Evolutionary conservation across 2,113 vertebrate species (phyloP), one percentile per base, ranked within the genome.

Genomic region (Hypanus sabinus): DNA sequence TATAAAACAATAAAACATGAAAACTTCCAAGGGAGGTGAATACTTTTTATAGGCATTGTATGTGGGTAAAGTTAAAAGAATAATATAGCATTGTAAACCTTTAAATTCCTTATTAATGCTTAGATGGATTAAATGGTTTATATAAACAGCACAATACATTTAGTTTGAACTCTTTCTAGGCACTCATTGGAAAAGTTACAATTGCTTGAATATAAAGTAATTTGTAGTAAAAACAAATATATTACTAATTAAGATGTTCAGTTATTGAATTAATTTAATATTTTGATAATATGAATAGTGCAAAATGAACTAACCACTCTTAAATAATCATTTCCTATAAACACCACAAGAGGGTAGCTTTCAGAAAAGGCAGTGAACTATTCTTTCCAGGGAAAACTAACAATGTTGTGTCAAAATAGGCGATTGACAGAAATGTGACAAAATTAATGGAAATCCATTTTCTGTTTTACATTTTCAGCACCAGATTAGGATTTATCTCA

Each of bases 341-440:
- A 36, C 70, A 22, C 88, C 88, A 70, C 62, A 91, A n/a, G n/a
- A 91, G 88, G 88, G 88, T 62, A 70, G 65, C 88, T 70, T 36
- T 68, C n/a, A 91, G 70, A n/a, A 90, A 65, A 65, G 57, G 3
- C 62, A 91, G 2, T 22, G 1, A 30, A 91, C 7, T 18, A 65
- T 38, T 16, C 6, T 90, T 65, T 68, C 5, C 60, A 68, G 33
- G 14, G 3, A 62, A 68, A 24, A n/a, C 60, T 87, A 46, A n/a
- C 8, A 90, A 68, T 68, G 38, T 12, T 14, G 20, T 90, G 30
- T 1, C 68, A 6, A 10, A n/a, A 4, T 88, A 90, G 65, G 30
- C n/a, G 30, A 90, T 90, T 65, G 62, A 90, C 4, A 88, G 85
- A 65, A 90, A 62, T 18, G 30, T 65, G 36, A 65, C 57, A 33